These are phyloP conservation scores for Corydoras sp. DNA, from an alignment of 2,113 vertebrate genomes.

Conservation along the genomic window DNA sequence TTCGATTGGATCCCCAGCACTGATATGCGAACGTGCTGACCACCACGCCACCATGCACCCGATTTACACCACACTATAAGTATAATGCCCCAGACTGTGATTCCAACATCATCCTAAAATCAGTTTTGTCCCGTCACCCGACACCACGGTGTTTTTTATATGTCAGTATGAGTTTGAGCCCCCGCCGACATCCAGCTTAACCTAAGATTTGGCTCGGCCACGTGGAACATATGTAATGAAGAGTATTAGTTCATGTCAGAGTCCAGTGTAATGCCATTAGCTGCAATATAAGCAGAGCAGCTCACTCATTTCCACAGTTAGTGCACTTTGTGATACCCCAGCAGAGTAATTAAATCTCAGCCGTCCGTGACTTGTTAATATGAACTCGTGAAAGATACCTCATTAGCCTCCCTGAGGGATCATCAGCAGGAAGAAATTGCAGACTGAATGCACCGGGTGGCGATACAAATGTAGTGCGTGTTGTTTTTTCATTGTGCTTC, in stretches of 20 bases:
- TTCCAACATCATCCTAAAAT: no score
- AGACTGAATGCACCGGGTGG: neutral
- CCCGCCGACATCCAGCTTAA: constrained; percentile 53
- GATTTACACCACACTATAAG: no score
- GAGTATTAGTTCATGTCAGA: constrained; percentile 71
- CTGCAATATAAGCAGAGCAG: constrained; percentile 49
- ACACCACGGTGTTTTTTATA: constrained; percentile 40
- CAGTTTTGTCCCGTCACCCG: constrained; percentile 2
- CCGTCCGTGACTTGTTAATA: constrained; percentile 62
- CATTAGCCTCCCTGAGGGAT: constrained; percentile 59
- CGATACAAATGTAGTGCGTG: neutral
- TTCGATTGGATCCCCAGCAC: no score
- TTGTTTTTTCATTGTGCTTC: neutral
- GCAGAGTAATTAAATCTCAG: constrained; percentile 74
- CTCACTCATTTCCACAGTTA: constrained; percentile 34
- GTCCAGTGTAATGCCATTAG: constrained; percentile 46
- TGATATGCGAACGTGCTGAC: no score
- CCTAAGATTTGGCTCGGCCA: constrained; percentile 54
- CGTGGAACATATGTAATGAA: constrained; percentile 71
- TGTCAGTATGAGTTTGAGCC: constrained; percentile 35
- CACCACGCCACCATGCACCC: no score
- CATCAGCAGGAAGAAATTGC: constrained; percentile 40
- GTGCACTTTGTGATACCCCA: constrained; percentile 41
- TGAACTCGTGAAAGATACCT: constrained; percentile 56
- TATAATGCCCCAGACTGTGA: no score